phyloP scores from a whole-genome alignment of 2,113 vertebrate species.

The Otus sunia region DNA sequence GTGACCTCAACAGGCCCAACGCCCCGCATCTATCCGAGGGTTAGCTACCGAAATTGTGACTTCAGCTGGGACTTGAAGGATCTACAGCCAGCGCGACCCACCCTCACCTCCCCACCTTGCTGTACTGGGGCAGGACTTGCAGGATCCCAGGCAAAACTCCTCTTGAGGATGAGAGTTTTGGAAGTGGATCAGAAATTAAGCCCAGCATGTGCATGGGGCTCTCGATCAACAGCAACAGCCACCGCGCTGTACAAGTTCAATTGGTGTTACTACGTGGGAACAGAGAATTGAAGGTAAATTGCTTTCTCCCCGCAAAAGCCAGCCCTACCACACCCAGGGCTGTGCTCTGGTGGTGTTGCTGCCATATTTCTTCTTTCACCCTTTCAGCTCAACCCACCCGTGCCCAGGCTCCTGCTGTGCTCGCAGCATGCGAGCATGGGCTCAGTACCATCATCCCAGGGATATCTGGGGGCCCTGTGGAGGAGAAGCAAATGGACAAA shows the following conservation, averaged over 20 bases:
- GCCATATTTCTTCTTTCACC: not conserved
- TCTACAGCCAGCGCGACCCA: not conserved
- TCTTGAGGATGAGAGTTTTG: not conserved
- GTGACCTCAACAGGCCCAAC: not conserved
- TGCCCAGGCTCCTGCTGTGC: fast-evolving
- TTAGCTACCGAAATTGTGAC: fast-evolving
- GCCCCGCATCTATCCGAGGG: not conserved
- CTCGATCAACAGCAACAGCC: fast-evolving
- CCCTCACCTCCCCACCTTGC: not conserved
- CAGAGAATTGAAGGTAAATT: not conserved
- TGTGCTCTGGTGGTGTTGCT: not conserved
- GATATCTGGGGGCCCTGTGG: not conserved
- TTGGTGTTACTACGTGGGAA: fast-evolving
- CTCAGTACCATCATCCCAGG: not conserved
- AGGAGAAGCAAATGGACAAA: not conserved
- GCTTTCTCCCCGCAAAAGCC: not conserved
- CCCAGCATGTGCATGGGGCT: not conserved
- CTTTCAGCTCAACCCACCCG: not conserved
- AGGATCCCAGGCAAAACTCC: not conserved
- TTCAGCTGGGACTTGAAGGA: not conserved
- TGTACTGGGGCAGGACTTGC: not conserved
- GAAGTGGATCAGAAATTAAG: not conserved
- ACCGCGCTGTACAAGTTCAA: fast-evolving
- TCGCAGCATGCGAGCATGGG: fast-evolving
- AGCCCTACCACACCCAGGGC: not conserved